Percentiles rank a stretch among this genome's conserved stretches.
phyloP scores from a whole-genome alignment of 2,797 vertebrate genomes.

The Cynodonichthys magdalenae region DNA sequence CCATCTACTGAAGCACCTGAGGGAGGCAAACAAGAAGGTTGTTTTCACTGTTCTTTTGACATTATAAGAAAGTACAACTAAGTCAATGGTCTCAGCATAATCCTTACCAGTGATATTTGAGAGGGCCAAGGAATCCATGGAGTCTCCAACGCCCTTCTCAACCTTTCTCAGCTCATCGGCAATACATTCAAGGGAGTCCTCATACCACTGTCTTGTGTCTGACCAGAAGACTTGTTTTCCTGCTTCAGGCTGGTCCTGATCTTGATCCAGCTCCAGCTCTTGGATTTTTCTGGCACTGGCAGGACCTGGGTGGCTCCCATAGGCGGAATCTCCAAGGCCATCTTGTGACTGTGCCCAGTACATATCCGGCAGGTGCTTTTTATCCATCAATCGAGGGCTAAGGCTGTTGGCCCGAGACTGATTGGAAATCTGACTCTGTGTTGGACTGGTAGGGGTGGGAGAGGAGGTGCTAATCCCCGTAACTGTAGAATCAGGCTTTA shows the following conservation, averaged over 20 bases:
- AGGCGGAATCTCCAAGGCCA: conserved; percentile 94
- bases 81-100: background rate
- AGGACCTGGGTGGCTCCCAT: conserved; percentile 95
- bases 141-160: conserved; percentile 89
- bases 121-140: conserved; percentile 94
- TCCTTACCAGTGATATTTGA: conserved; percentile 95
- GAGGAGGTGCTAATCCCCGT: conserved; percentile 59
- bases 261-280: conserved; percentile 91
- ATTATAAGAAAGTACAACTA: background rate
- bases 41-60: background rate
- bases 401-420: conserved; percentile 67
- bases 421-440: conserved; percentile 69
- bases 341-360: conserved; percentile 97
- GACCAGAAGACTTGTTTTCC: conserved; percentile 82
- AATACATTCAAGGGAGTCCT: conserved; percentile 91
- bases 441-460: conserved; percentile 68
- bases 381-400: conserved; percentile 85
- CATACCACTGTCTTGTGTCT: conserved; percentile 88
- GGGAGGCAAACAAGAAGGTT: conserved; percentile 6
- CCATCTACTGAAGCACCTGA: conserved; percentile 91
- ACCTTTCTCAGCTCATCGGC: conserved; percentile 89
- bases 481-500: conserved; percentile 64
- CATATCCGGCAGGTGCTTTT: conserved; percentile 92
- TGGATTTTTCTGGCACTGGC: conserved; percentile 94
- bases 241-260: conserved; percentile 64